Percentiles rank a stretch among this genome's conserved stretches.
Evolutionary conservation across 2,113 vertebrate genomes (phyloP).

Genomic region (Melierax canorus): DNA sequence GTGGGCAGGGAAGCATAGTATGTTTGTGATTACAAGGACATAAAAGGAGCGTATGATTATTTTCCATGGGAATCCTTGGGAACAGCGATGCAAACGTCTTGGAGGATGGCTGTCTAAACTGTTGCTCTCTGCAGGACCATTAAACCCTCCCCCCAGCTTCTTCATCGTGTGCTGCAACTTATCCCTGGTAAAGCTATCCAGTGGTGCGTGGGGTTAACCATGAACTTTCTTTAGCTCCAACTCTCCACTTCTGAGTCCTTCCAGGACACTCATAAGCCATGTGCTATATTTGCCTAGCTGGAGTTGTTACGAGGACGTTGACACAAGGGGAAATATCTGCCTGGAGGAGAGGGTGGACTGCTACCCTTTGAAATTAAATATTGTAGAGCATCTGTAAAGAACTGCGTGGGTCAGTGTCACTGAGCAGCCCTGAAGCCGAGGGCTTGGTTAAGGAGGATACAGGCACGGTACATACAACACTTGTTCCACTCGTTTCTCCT

Average conservation of each 20-base stretch:
- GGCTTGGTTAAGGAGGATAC: not conserved
- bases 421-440: not conserved
- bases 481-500: not conserved
- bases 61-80: slow-evolving; percentile 27
- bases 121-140: not conserved
- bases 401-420: not conserved
- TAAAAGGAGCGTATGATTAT: not conserved
- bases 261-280: not conserved
- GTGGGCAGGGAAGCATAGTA: slow-evolving; percentile 1
- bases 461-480: not conserved
- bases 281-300: not conserved
- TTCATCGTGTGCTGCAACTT: not conserved
- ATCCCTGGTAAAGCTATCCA: not conserved
- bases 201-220: not conserved
- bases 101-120: not conserved
- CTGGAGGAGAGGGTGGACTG: not conserved
- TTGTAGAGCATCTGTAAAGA: not conserved
- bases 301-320: not conserved
- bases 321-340: not conserved
- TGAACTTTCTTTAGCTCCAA: not conserved
- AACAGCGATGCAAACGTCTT: not conserved
- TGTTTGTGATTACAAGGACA: not conserved
- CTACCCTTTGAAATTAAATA: not conserved
- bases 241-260: not conserved
- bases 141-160: not conserved